A percentile compares a stretch with the other conserved stretches of the same genome.
Evolutionary conservation across 2,888 invertebrate species (phyloP).

Genomic region (Gastracanthus pulcherrimus): DNA sequence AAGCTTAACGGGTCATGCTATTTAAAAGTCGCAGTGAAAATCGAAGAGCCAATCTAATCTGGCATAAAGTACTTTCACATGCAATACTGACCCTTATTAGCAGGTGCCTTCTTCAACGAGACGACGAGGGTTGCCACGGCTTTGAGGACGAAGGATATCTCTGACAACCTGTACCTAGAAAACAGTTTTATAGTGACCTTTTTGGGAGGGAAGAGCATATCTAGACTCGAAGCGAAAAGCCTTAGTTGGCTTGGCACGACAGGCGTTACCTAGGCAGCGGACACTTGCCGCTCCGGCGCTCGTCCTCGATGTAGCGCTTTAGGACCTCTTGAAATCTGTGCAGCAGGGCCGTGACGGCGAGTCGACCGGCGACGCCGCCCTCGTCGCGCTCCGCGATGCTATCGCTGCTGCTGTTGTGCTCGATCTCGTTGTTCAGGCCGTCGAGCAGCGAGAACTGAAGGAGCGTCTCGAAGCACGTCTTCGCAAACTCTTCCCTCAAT

Average conservation of each 20-base stretch:
- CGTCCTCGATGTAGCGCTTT: slow-evolving; percentile 91
- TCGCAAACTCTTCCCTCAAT: slow-evolving; percentile 95
- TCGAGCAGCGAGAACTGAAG: slow-evolving; percentile 94
- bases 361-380: slow-evolving; percentile 83
- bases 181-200: slow-evolving; percentile 65
- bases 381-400: slow-evolving; percentile 76
- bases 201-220: slow-evolving; percentile 34
- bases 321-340: slow-evolving; percentile 96
- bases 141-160: slow-evolving; percentile 97
- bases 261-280: slow-evolving; percentile 86
- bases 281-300: slow-evolving; percentile 90
- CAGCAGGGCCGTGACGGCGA: slow-evolving; percentile 94
- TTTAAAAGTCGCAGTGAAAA: no score
- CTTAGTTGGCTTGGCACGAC: slow-evolving; percentile 2
- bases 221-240: neutral
- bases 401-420: slow-evolving; percentile 62
- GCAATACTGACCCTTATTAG: slow-evolving; percentile 84
- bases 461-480: slow-evolving; percentile 96
- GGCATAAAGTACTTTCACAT: no score
- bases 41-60: no score
- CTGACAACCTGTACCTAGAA: slow-evolving; percentile 92
- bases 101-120: slow-evolving; percentile 94
- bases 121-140: slow-evolving; percentile 95
- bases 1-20: no score
- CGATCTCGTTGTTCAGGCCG: slow-evolving; percentile 79